Evolutionary conservation across 2,113 vertebrate genomes (phyloP), one percentile per base, ranked within the genome.

Genomic region (Perccottus glenii): DNA sequence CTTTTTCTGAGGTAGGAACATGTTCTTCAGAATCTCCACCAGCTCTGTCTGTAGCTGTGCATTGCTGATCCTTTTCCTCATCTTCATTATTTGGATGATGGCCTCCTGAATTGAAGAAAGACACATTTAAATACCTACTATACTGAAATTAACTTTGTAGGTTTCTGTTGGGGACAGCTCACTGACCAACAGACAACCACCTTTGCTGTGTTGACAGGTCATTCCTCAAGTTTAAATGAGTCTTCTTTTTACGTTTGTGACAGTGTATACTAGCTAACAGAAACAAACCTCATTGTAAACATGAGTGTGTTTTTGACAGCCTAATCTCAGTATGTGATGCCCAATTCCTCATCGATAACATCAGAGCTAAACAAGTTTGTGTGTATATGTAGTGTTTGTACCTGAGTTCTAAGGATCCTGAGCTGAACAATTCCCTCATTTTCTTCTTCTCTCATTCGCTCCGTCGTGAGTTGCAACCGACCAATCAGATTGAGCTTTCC

Each of bases 61-160:
- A 64, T 98, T 98, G 78, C 95, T 98, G 85, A 99, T 96, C 91
- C 97, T 95, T 93, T 99, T 99, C 77, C 97, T 88, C 96, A 99
- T 99, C 92, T 99, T 99, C 97, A 99, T 99, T 88, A 99, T 99
- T 86, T 99, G 97, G 91, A 99, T 99, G 75, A 99, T 99, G 87
- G 97, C 96, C 90, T 99, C 97, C 97, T 99, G 76, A 38, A 69
- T 0, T 63, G 32, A 75, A 75, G 6, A 14, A 27, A 2, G 9
- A 1, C 5, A 42, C 42, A 43, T 43, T 27, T 27, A 27, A 27
- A 27, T 27, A 27, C 19, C 19, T 27, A 27, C 19, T 27, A 27
- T 27, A 27, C 19, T 27, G 1, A 27, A 27, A 27, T 27, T 27
- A 27, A 27, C 19, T 27, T 27, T 27, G 19, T 27, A 3, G 19